phyloP scores from a whole-genome alignment of 2,113 vertebrate genomes.

The Andinoacara biseriatus region DNA sequence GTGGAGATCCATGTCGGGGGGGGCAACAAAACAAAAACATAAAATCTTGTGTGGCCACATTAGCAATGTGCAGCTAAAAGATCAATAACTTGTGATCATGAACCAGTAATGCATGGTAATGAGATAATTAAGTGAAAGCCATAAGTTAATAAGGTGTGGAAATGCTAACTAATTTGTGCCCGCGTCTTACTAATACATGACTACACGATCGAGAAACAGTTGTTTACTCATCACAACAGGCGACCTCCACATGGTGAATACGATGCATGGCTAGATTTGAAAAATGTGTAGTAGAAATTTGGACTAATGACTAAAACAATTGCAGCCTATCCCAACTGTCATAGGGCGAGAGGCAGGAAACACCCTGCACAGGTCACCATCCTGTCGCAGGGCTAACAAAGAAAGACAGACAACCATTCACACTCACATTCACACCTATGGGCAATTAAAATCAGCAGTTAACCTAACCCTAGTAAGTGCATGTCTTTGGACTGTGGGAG shows the following conservation, averaged over 20 bases:
- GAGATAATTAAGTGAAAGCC: neutral
- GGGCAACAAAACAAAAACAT: neutral
- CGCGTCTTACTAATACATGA: neutral
- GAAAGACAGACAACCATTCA: no score
- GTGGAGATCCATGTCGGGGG: neutral
- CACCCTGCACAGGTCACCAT: no score
- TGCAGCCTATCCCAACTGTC: no score
- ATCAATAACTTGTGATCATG: conserved; percentile 10
- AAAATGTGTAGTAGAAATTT: neutral
- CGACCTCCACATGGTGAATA: neutral
- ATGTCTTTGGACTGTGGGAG: no score
- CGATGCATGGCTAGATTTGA: neutral
- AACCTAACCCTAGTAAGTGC: no score
- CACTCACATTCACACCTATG: no score
- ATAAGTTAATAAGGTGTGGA: conserved; percentile 11
- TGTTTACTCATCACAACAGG: neutral
- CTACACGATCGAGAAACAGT: neutral
- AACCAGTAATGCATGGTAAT: conserved; percentile 11
- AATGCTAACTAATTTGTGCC: neutral
- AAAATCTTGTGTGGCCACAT: neutral
- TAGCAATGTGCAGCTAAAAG: neutral
- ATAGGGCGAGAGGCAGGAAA: no score
- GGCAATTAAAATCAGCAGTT: no score
- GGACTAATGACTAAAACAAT: neutral
- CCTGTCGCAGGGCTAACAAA: no score